Base-by-base conservation (phyloP, 2,797 vertebrate genomes). In the Cynodonichthys magdalenae region DNA sequence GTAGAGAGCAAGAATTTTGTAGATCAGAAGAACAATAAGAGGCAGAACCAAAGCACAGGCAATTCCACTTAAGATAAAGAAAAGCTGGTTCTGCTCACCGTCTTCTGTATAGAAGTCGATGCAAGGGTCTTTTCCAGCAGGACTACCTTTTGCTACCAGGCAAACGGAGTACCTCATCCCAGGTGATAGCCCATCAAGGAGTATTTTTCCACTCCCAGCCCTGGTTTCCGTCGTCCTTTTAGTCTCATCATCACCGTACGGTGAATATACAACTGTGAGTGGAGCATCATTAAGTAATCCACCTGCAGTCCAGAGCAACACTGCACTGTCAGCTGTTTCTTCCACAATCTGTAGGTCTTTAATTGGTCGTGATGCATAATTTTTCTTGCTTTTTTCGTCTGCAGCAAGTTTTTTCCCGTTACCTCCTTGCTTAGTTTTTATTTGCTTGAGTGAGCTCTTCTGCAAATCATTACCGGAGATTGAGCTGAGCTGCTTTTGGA, bases 111-210 rank as follows among this genome's bases (percentile, higher is more conserved):
- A 94, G 81, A 99, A 99, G 77, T 95, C 90, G 79, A 96, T 69
- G 71, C 96, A 99, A 27, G 96, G 95, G 53, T 97, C 95, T 80
- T 94, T 94, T 3, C 87, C 92, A 7, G 93, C 92, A 15, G 83
- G 80, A 9, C 77, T 83, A 0, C 90, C 93, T 84, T 95, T 95
- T 29, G 92, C 94, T 48, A 95, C 88, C 5, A 99, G 94, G 63
- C 97, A 99, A 2, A 97, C 96, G 3, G 94, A 93, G 61, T 99
- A 98, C 36, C 93, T 93, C 79, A 92, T 92, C 3, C 94, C 93
- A 1, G 95, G 89, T 4, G 93, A 90, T 62, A 99, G 83, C 63
- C 95, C 94, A 47, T 95, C 93, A 4, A 99, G 91, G 7, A 95
- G 93, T 39, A 96, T 84, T 87, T 93, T 97, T 36, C 94, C 96